These are phyloP conservation scores for Limonius californicus DNA, from an alignment of 1,140 invertebrate species.

Conservation along the genomic window DNA sequence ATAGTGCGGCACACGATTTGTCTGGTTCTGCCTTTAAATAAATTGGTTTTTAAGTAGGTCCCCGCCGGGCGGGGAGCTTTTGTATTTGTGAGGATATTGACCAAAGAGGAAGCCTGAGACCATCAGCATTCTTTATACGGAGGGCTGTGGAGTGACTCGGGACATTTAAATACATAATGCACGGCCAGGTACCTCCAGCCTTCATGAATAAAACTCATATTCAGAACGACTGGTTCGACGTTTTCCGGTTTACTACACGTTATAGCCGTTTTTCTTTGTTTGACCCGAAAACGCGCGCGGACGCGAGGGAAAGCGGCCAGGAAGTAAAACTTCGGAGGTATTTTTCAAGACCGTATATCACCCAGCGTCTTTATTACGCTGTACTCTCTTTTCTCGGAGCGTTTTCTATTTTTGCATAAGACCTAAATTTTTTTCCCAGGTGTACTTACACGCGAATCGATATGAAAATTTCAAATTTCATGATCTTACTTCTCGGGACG, in stretches of 20 bases:
- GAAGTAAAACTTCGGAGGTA: neutral
- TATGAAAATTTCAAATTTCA: too few relatives aligned
- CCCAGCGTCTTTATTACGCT: constrained; percentile 29
- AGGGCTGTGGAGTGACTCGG: constrained; percentile 25
- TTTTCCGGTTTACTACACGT: neutral
- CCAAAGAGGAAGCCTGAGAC: neutral
- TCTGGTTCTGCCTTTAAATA: too few relatives aligned
- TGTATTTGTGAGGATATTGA: neutral
- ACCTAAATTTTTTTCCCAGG: constrained; percentile 18
- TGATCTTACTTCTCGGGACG: too few relatives aligned
- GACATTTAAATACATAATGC: constrained; percentile 40
- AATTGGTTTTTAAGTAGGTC: too few relatives aligned
- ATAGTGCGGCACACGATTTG: too few relatives aligned
- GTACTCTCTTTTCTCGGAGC: constrained; percentile 17
- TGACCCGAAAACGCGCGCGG: neutral
- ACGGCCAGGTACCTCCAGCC: constrained; percentile 35
- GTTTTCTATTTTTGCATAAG: constrained; percentile 27
- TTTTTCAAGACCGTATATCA: constrained; percentile 24
- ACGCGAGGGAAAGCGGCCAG: neutral
- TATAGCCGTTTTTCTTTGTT: neutral
- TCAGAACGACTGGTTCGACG: neutral
- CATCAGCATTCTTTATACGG: constrained; percentile 1
- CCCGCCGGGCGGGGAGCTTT: too few relatives aligned
- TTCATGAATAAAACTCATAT: constrained; percentile 41
- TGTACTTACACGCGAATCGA: too few relatives aligned